A percentile compares a stretch with the other conserved stretches of the same genome.
These are phyloP conservation scores for Martes martes DNA, from an alignment of 2,113 vertebrate genomes.

Conservation along the genomic window DNA sequence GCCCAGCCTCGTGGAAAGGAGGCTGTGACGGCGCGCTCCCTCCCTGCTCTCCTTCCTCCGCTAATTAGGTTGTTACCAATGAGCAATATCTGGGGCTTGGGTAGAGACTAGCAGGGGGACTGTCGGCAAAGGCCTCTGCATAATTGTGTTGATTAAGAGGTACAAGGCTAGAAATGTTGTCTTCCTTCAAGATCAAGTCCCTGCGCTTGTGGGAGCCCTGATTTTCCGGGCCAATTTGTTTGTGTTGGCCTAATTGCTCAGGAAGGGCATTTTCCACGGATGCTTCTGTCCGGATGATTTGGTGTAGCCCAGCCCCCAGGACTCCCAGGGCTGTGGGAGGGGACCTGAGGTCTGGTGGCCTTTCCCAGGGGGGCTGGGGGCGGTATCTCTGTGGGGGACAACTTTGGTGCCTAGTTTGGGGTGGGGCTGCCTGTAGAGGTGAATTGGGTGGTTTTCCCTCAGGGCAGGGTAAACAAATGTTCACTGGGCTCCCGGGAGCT, in stretches of 20 bases:
- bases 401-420: not conserved
- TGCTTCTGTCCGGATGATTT: not conserved
- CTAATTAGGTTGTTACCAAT: constrained; percentile 88
- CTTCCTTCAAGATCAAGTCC: constrained; percentile 66
- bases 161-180: constrained; percentile 56
- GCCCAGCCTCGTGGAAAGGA: constrained; percentile 80
- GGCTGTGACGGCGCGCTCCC: constrained; percentile 71
- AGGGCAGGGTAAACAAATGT: not conserved
- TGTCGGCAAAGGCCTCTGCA: constrained; percentile 51
- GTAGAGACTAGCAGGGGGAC: constrained; percentile 57
- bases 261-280: constrained; percentile 45
- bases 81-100: constrained; percentile 64
- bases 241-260: constrained; percentile 63
- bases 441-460: not conserved
- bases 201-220: constrained; percentile 61
- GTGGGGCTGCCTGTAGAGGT: not conserved
- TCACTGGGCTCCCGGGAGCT: not conserved
- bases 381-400: not conserved
- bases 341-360: not conserved
- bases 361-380: not conserved
- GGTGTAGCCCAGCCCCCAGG: not conserved
- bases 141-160: constrained; percentile 75
- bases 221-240: constrained; percentile 66
- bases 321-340: not conserved
- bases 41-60: constrained; percentile 77